These are phyloP conservation scores for Agrilus planipennis DNA, from an alignment of 1,140 invertebrate genomes.

Conservation along the genomic window DNA sequence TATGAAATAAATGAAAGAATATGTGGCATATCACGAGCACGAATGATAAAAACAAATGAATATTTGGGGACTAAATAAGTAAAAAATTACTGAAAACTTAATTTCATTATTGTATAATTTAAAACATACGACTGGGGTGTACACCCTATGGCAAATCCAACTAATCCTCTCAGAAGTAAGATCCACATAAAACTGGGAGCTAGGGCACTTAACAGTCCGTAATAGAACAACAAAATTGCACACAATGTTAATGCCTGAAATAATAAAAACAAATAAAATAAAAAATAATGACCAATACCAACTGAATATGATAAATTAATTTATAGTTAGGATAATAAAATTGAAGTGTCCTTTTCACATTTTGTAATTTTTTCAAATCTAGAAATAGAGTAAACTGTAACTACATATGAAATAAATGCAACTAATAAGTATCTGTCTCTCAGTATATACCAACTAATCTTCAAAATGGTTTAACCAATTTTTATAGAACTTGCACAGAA, in stretches of 20 bases:
- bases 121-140: slow-evolving; percentile 88
- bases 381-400: too few species aligned
- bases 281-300: not conserved
- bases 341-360: too few species aligned
- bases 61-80: too few species aligned
- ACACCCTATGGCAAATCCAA: slow-evolving; percentile 93
- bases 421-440: too few species aligned
- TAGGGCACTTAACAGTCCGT: slow-evolving; percentile 81
- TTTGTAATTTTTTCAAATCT: too few species aligned
- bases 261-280: slow-evolving; percentile 5
- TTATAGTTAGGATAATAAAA: too few species aligned
- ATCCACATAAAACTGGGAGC: slow-evolving; percentile 88
- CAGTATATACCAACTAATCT: too few species aligned
- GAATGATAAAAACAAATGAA: slow-evolving; percentile 26
- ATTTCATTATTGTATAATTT: not conserved
- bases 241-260: slow-evolving; percentile 74
- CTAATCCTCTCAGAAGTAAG: slow-evolving; percentile 75
- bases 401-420: too few species aligned
- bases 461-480: too few species aligned
- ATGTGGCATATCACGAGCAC: too few species aligned
- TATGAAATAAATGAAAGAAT: not conserved
- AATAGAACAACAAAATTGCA: slow-evolving; percentile 80
- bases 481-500: too few species aligned
- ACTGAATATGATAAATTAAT: not conserved
- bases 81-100: too few species aligned